phyloP scores from a whole-genome alignment of 2,113 vertebrate genomes.

The pig (Sus scrofa) region T2T-Sscrofa CM000825.6:80900001-80900500 shows the following conservation, averaged over 20 bases:
- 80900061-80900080: neutral
- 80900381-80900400: no score
- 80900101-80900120: no score
- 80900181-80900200: neutral
- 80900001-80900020: neutral
- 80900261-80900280: no score
- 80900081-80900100: neutral
- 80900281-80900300: no score
- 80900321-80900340: no score
- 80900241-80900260: neutral
- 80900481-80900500: neutral
- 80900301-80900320: no score
- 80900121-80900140: neutral
- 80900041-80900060: neutral
- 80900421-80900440: no score
- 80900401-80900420: no score
- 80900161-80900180: neutral
- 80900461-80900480: neutral
- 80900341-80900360: no score
- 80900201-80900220: neutral
- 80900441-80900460: no score
- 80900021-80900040: neutral
- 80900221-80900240: neutral
- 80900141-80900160: neutral
- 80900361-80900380: no score